These are phyloP conservation scores for Bergia sp. DNA, from an alignment of 92 coral and sea anemone species.

Conservation along the genomic window DNA sequence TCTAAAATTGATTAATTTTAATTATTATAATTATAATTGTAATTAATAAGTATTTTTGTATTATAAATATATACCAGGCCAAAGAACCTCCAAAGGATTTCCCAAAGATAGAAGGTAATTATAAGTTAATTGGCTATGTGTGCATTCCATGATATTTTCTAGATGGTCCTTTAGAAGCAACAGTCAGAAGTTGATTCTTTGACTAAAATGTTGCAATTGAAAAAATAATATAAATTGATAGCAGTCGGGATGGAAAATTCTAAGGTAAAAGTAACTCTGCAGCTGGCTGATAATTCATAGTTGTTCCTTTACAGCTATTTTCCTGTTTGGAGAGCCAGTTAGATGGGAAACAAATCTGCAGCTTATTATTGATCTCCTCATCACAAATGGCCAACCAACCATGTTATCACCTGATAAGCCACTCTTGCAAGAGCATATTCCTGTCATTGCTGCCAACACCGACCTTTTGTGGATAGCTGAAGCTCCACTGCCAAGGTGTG, in stretches of 20 bases:
- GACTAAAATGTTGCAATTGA: background rate
- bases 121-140: background rate
- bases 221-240: too few species aligned
- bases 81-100: slow-evolving; percentile 29
- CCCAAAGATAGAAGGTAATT: slow-evolving; percentile 54
- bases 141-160: background rate
- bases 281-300: background rate
- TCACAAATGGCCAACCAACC: slow-evolving; percentile 67
- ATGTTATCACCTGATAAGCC: slow-evolving; percentile 19
- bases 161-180: background rate
- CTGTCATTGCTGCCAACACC: slow-evolving; percentile 75
- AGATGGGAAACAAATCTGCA: slow-evolving; percentile 82
- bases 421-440: slow-evolving; percentile 48
- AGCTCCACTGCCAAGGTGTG: slow-evolving; percentile 71
- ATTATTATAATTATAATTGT: too few species aligned
- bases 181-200: background rate
- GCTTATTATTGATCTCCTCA: slow-evolving; percentile 65
- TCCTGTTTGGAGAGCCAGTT: slow-evolving; percentile 81
- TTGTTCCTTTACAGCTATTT: slow-evolving; percentile 45
- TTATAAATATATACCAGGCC: background rate
- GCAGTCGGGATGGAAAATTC: background rate
- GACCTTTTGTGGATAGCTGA: slow-evolving; percentile 77
- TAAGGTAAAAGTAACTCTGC: too few species aligned
- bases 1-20: too few species aligned
- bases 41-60: background rate